Base-by-base conservation (phyloP, 2,113 vertebrate species). In the Acrocephalus kingi region DNA sequence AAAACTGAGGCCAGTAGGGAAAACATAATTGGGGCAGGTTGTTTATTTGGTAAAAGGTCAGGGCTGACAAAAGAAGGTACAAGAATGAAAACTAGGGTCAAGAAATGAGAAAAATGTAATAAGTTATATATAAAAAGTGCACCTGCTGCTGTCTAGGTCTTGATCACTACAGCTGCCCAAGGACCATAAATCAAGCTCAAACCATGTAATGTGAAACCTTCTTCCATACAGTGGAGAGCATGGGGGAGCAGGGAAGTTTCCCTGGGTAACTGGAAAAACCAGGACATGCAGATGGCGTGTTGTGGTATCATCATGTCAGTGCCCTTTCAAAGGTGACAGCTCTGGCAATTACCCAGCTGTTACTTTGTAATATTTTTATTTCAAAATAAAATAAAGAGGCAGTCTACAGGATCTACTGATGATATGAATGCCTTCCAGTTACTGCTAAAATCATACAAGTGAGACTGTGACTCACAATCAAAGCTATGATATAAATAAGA, bases 101-200 rank as follows among this genome's bases (percentile, higher is more conserved):
- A 81, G 64, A 56, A 43, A 27, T 16, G 8, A 19, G 21, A 55
- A 64, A 73, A 59, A 3, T 2, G 4, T 61, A 39, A 33, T 17
- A 28, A 28, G 3, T 9, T 39, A 22, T 11, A 11, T 16, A 48
- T 5, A 67, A 3, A 33, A 46, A 16, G 7, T n/a, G 2, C 0
- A 0, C n/a, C 21, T 84, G 18, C 12, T 77, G n/a, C 16, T 68
- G 21, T 52, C 5, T 48, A 13, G 12, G 27, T 8, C 9, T 77
- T 74, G 23, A 63, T 49, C 6, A 16, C 39, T 86, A 24, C 39
- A 72, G 22, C 18, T 62, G 18, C 62, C 58, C 2, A 5, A 89
- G 9, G n/a, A 79, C 4, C 68, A 35, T 37, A 75, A 41, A 66
- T 51, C 43, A 75, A 75, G 15, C 9, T 76, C 25, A 80, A 21